Evolutionary conservation across 2,888 invertebrate species (phyloP).

Genomic region (Scelioninae gen. 2): DNA sequence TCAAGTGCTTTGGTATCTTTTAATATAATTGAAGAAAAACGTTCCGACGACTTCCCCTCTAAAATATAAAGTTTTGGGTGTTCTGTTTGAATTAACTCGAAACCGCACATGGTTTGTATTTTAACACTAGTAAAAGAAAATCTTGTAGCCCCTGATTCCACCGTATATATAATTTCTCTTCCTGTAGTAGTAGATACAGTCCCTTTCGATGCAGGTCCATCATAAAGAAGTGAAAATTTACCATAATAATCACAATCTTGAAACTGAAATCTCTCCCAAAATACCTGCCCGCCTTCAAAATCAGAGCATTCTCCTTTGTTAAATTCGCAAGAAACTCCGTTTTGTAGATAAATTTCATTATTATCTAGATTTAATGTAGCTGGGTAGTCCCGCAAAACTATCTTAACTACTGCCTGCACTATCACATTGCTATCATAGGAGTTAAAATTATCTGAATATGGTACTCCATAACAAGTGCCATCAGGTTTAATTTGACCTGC

Average conservation of each 20-base stretch:
- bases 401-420: neutral
- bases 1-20: neutral
- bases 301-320: slow-evolving; percentile 5
- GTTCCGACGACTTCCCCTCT: neutral
- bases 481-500: neutral
- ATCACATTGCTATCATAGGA: neutral
- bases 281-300: slow-evolving; percentile 2
- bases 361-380: slow-evolving; percentile 1
- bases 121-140: neutral
- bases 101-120: neutral
- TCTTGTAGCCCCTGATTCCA: neutral
- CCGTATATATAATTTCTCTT: slow-evolving; percentile 2
- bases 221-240: too few species aligned
- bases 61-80: neutral
- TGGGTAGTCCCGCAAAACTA: neutral
- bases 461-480: neutral
- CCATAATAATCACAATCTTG: too few species aligned
- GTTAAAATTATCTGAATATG: slow-evolving; percentile 1
- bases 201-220: neutral
- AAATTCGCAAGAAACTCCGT: slow-evolving; percentile 1
- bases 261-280: slow-evolving; percentile 2
- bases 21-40: too few species aligned
- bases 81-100: neutral
- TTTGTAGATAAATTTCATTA: neutral
- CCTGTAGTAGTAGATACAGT: neutral